Base-by-base conservation (phyloP, 2,113 vertebrate genomes). In the Brachirus orientalis region DNA sequence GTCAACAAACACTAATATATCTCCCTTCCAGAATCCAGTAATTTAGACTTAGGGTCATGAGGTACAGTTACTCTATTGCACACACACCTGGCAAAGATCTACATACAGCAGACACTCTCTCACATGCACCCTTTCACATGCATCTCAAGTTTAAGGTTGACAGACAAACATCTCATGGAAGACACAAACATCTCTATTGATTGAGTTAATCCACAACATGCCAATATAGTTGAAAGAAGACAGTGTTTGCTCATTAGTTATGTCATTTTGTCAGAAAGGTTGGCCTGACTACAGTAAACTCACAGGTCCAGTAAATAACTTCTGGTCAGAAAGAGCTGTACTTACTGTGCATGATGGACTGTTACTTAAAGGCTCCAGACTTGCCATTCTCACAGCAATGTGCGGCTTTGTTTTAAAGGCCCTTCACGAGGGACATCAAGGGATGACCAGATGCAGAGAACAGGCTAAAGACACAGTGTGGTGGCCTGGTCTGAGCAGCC, bases 401-500 rank as follows among this genome's bases (percentile, higher is more conserved):
- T 0, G 3, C 6, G 40, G 17, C 5, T 37, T 16, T 9, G 38
- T 65, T 11, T n/a, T 73, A 2, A 17, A 18, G 6, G n/a, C 14
- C 4, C 2, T 57, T 16, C 51, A 43, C n/a, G 53, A 58, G 17
- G 45, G 53, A 44, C 70, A 58, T 36, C 61, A 72, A 18, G 45
- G 50, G 6, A 46, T 62, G 50, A 9, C 16, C 1, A 55, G 17
- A 18, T 57, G 51, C 8, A 48, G 44, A n/a, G 35, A 56, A 10
- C 7, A 13, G n/a, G 14, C 46, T 6, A 45, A 4, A 35, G 16
- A 72, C 3, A 12, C 45, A n/a, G 53, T 72, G 8, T 57, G 20
- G 45, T 72, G 59, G 69, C 60, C 69, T 8, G 51, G 51, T 0
- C 51, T 56, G 12, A 43, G 44, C 4, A 36, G 53, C 47, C 59